Conservation (phyloP, 2,888 invertebrate species). For the Vanessa cardui region DNA sequence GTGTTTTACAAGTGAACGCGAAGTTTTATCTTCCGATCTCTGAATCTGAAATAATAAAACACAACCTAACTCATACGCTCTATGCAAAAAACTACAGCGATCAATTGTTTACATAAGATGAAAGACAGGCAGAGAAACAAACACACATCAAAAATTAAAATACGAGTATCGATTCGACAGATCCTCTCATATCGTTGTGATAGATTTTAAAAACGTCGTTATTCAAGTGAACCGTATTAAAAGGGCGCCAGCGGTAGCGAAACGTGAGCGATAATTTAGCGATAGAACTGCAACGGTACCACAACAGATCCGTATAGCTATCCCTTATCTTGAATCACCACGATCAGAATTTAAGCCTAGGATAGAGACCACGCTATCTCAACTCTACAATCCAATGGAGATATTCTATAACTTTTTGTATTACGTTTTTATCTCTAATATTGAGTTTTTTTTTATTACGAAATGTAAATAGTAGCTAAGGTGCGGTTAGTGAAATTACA, state of each 20-base stretch:
- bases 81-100: no score
- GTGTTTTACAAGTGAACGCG: no score
- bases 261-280: slow-evolving; percentile 80
- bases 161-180: neutral
- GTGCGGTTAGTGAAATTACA: no score
- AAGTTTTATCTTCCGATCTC: no score
- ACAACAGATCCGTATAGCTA: slow-evolving; percentile 75
- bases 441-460: neutral
- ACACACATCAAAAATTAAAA: neutral
- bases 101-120: no score
- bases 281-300: slow-evolving; percentile 73
- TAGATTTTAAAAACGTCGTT: slow-evolving; percentile 10
- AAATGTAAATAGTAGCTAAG: no score
- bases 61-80: no score
- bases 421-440: neutral
- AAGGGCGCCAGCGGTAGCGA: slow-evolving; percentile 71
- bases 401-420: slow-evolving; percentile 23
- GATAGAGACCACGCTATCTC: slow-evolving; percentile 35
- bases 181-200: neutral
- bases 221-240: slow-evolving; percentile 58
- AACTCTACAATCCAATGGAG: slow-evolving; percentile 45
- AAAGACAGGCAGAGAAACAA: no score
- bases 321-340: slow-evolving; percentile 75
- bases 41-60: no score
- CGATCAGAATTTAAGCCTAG: slow-evolving; percentile 70